phyloP scores from a whole-genome alignment of 1,140 invertebrate genomes.

The Saccostrea cuccullata region DNA sequence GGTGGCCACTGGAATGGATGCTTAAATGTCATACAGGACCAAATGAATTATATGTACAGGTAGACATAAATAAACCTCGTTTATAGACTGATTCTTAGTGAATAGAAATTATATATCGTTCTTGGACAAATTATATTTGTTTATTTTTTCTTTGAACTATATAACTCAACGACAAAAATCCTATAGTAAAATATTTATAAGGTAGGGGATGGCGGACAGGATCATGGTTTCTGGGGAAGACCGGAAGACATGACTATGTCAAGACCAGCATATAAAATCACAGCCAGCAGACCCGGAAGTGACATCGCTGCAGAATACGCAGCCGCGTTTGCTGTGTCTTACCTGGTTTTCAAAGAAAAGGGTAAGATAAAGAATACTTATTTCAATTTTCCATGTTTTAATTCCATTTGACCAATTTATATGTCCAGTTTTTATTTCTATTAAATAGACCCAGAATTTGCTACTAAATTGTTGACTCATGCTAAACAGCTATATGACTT shows the following conservation, averaged over 20 bases:
- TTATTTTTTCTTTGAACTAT: too few species aligned
- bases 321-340: slow-evolving; percentile 68
- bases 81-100: too few species aligned
- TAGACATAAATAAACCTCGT: slow-evolving; percentile 20
- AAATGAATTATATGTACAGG: slow-evolving; percentile 65
- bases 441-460: slow-evolving; percentile 79
- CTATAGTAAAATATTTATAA: background rate
- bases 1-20: slow-evolving; percentile 84
- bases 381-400: background rate
- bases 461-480: slow-evolving; percentile 79
- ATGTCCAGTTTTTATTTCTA: background rate
- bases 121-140: too few species aligned
- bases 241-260: slow-evolving; percentile 70
- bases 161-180: too few species aligned
- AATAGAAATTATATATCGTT: too few species aligned
- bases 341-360: slow-evolving; percentile 77
- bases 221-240: slow-evolving; percentile 70
- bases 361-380: slow-evolving; percentile 48
- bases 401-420: background rate
- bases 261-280: slow-evolving; percentile 65
- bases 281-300: slow-evolving; percentile 63
- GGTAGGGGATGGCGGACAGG: slow-evolving; percentile 68
- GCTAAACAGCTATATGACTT: slow-evolving; percentile 82
- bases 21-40: slow-evolving; percentile 80
- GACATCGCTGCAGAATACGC: slow-evolving; percentile 71